Evolutionary conservation across 2,113 vertebrate species (phyloP).

Genomic region (Pomatorhinus ruficollis): DNA sequence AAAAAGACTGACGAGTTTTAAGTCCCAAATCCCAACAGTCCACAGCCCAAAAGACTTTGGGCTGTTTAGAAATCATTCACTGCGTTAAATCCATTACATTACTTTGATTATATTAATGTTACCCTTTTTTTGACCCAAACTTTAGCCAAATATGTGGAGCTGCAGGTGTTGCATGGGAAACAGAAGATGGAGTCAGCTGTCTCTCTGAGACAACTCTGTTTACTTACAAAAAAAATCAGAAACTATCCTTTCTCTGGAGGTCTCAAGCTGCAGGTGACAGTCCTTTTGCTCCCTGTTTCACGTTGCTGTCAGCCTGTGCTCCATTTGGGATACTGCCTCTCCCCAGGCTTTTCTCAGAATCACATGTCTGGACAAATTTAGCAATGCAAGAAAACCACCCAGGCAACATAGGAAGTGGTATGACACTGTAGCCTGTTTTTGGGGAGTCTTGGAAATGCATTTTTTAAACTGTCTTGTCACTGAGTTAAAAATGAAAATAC

Average conservation of each 20-base stretch:
- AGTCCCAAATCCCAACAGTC: neutral
- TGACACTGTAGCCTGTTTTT: neutral
- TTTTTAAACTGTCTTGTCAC: neutral
- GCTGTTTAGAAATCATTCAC: neutral
- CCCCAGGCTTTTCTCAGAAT: neutral
- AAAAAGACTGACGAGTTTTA: neutral
- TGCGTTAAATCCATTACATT: neutral
- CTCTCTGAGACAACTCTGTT: conserved; percentile 20
- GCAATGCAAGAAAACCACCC: neutral
- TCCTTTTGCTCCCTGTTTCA: conserved; percentile 12
- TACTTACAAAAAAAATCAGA: neutral
- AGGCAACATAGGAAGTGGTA: neutral
- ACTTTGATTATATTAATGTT: conserved; percentile 30
- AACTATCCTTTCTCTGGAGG: conserved; percentile 33
- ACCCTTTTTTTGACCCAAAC: conserved; percentile 38
- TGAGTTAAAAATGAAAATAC: neutral
- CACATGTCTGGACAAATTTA: neutral
- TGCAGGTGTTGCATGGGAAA: conserved; percentile 53
- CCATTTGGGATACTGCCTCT: neutral
- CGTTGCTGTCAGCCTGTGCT: neutral
- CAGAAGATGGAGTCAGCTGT: conserved; percentile 40
- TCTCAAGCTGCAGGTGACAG: conserved; percentile 48
- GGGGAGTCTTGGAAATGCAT: neutral
- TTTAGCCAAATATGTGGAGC: conserved; percentile 21
- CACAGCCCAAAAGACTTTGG: neutral